Conservation (phyloP, 2,888 invertebrate genomes). For the Andrena dorsata region DNA sequence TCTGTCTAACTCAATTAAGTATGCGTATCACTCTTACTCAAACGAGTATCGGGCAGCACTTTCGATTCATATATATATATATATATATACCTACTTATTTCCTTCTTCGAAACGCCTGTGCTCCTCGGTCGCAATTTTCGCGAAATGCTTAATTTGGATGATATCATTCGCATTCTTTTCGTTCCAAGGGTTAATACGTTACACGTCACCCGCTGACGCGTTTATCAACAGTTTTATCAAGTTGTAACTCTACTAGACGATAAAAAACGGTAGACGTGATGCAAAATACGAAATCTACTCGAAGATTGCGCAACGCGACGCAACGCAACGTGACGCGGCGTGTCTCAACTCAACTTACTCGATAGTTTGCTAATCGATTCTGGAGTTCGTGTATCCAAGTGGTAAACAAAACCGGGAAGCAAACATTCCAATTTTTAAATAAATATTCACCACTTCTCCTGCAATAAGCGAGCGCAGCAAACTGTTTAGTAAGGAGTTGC, state of each 20-base stretch:
- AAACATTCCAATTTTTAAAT: neutral
- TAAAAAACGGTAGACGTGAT: neutral
- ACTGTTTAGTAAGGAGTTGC: neutral
- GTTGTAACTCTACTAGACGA: neutral
- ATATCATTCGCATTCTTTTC: neutral
- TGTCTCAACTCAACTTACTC: neutral
- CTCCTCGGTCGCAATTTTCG: too few species aligned
- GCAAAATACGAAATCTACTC: slow-evolving; percentile 1
- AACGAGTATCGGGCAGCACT: too few species aligned
- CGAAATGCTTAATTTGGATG: too few species aligned
- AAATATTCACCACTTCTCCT: neutral
- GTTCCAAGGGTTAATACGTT: slow-evolving; percentile 5
- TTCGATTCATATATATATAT: too few species aligned
- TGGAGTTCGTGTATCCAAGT: neutral
- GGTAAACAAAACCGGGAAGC: neutral
- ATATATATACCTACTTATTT: too few species aligned
- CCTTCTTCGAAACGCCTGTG: too few species aligned
- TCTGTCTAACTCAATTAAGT: too few species aligned
- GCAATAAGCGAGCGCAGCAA: neutral
- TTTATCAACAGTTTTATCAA: neutral
- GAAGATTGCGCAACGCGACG: neutral
- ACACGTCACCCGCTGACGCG: neutral
- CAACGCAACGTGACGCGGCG: neutral
- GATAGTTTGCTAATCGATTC: neutral
- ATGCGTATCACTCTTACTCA: too few species aligned